phyloP scores from a whole-genome alignment of 2,113 vertebrate species.

The Ophiodon elongatus region DNA sequence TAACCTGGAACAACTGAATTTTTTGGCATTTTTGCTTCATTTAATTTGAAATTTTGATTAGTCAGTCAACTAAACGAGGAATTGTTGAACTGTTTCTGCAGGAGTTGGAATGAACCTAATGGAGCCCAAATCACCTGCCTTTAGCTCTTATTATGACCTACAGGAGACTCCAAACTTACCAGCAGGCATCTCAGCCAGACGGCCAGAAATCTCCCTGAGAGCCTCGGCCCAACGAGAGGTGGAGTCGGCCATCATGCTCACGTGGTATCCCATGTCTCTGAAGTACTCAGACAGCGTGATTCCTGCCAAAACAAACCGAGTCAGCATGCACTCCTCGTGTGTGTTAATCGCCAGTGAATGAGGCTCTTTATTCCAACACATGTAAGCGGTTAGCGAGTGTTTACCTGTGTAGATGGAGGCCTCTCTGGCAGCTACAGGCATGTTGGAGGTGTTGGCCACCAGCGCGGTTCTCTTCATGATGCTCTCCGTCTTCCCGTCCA shows the following conservation, averaged over 20 bases:
- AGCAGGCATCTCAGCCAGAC: conserved; percentile 98
- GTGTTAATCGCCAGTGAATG: not conserved
- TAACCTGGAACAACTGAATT: not conserved
- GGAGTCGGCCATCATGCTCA: conserved; percentile 99
- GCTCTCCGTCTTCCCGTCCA: conserved; percentile 95
- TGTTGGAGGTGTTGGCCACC: conserved; percentile 98
- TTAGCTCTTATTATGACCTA: not conserved
- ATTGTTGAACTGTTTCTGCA: not conserved
- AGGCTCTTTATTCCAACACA: not conserved
- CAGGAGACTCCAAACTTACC: conserved; percentile 81
- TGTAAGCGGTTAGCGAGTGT: not conserved
- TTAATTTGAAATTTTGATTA: not conserved
- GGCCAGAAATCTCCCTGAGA: conserved; percentile 97
- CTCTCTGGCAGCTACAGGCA: conserved; percentile 98
- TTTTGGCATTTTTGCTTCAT: not conserved
- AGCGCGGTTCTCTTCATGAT: conserved; percentile 99
- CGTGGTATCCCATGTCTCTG: conserved; percentile 98
- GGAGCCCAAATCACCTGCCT: not conserved
- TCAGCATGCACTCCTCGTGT: not conserved
- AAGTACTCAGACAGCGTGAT: conserved; percentile 98
- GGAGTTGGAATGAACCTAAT: not conserved
- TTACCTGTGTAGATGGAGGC: conserved; percentile 99
- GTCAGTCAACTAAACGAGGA: not conserved
- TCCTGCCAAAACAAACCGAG: conserved; percentile 79
- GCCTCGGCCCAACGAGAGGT: conserved; percentile 98